A percentile compares a stretch with the other conserved stretches of the same genome.
phyloP scores from a whole-genome alignment of 2,888 invertebrate genomes.

The Nemapogon koenigi region DNA sequence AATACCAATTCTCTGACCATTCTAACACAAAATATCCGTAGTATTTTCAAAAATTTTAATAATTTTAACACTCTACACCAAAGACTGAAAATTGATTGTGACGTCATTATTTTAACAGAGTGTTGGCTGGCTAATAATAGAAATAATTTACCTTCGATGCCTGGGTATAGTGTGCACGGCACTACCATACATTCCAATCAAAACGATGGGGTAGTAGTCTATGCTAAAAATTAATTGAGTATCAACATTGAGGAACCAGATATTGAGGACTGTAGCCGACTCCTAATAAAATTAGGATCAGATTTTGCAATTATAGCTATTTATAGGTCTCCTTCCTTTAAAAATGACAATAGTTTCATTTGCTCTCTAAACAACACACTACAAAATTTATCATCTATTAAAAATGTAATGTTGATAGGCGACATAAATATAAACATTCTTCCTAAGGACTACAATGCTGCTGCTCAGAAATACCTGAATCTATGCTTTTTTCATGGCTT shows the following conservation, averaged over 20 bases:
- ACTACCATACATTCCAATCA: slow-evolving; percentile 13
- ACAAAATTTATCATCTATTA: background rate
- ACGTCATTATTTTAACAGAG: slow-evolving; percentile 15
- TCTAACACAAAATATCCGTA: slow-evolving; percentile 15
- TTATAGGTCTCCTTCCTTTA: slow-evolving; percentile 16
- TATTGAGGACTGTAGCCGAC: slow-evolving; percentile 13
- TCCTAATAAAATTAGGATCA: slow-evolving; percentile 6
- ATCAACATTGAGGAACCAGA: slow-evolving; percentile 11
- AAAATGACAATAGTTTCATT: slow-evolving; percentile 9
- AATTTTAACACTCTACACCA: slow-evolving; percentile 7
- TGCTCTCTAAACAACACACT: slow-evolving; percentile 8
- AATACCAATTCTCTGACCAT: too few relatives aligned
- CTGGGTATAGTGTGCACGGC: slow-evolving; percentile 7
- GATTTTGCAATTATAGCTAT: slow-evolving; percentile 9
- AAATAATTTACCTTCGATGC: slow-evolving; percentile 10
- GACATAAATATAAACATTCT: slow-evolving; percentile 3
- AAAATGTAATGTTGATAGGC: background rate
- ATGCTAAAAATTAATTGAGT: slow-evolving; percentile 11
- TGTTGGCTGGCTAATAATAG: slow-evolving; percentile 13
- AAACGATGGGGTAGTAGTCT: slow-evolving; percentile 14
- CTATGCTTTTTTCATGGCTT: background rate
- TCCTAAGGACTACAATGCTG: background rate
- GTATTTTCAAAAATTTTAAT: slow-evolving; percentile 15
- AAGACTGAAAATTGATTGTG: slow-evolving; percentile 10
- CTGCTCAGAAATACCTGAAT: background rate